Conservation (phyloP, 2,113 vertebrate species). For the Origma solitaria region DNA sequence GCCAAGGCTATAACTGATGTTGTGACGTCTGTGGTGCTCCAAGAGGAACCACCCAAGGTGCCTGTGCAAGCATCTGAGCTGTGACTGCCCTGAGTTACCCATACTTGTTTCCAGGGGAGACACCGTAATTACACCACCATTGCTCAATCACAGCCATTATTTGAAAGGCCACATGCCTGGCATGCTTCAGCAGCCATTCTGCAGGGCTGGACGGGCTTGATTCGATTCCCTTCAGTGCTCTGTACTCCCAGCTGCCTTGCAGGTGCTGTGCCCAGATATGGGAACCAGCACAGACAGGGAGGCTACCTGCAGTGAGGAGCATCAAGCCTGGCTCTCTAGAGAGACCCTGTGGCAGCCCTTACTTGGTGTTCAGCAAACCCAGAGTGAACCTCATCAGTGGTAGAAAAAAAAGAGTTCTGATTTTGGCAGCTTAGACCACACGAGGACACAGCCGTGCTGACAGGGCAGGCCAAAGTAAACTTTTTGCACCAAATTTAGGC, state of each 20-base stretch:
- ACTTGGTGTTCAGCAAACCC: background rate
- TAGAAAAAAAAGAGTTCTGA: background rate
- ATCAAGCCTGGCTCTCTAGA: background rate
- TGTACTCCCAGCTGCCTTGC: background rate
- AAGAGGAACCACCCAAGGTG: background rate
- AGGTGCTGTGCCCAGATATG: rapidly evolving
- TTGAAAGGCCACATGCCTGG: background rate
- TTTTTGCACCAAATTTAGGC: background rate
- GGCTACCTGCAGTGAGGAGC: rapidly evolving
- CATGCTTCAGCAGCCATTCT: background rate
- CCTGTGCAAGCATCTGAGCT: background rate
- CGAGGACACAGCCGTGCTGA: background rate
- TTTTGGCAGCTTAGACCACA: background rate
- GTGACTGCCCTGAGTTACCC: background rate
- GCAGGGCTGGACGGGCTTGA: background rate
- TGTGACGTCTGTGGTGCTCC: rapidly evolving
- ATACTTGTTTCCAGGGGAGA: rapidly evolving
- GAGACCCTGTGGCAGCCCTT: background rate
- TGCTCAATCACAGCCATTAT: background rate
- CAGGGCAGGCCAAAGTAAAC: background rate
- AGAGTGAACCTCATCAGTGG: background rate
- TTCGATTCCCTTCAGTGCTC: background rate
- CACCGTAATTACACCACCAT: background rate
- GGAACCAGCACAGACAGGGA: background rate
- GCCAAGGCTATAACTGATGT: rapidly evolving